Percentiles rank a stretch among this genome's conserved stretches.
These are phyloP conservation scores for Acheta domesticus DNA, from an alignment of 2,888 invertebrate species.

Conservation along the genomic window DNA sequence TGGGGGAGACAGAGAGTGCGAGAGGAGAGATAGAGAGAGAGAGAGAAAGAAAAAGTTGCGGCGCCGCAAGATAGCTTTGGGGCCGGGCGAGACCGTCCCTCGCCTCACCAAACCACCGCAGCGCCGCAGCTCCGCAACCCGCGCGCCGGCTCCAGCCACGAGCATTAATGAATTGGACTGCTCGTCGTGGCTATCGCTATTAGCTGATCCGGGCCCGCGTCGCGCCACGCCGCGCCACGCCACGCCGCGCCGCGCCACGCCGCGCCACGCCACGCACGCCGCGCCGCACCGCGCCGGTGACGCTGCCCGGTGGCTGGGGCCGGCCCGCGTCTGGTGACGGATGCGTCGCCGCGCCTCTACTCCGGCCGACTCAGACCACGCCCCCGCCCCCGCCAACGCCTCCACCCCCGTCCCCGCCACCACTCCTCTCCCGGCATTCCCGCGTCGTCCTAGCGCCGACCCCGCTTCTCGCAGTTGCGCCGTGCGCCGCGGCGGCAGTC, in stretches of 20 bases:
- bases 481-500: neutral
- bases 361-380: neutral
- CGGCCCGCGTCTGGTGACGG: neutral
- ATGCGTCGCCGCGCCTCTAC: constrained; percentile 8
- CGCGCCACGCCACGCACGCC: no score
- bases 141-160: neutral
- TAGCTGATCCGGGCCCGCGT: neutral
- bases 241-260: no score
- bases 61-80: neutral
- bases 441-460: no score
- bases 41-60: neutral
- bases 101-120: neutral
- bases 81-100: neutral
- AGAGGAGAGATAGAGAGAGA: no score
- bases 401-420: neutral
- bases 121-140: neutral
- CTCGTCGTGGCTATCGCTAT: neutral
- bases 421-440: neutral
- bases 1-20: no score
- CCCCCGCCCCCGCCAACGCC: neutral
- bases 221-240: no score
- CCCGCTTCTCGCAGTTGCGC: no score
- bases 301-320: neutral
- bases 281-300: neutral
- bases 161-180: constrained; percentile 18